phyloP scores from a whole-genome alignment of 2,888 invertebrate species.

The Lithophane ornitopus region DNA sequence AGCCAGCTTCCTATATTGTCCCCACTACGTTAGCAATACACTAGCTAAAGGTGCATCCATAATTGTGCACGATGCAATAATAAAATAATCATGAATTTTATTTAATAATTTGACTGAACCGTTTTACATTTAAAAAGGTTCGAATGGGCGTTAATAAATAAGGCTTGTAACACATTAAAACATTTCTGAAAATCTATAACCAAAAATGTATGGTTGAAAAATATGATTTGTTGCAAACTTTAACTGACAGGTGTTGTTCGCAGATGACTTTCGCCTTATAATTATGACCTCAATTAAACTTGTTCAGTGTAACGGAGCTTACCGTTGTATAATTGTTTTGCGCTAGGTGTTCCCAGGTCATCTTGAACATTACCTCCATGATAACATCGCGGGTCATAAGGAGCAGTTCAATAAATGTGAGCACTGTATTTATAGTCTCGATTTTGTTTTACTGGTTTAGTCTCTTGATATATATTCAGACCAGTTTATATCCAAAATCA shows the following conservation, averaged over 20 bases:
- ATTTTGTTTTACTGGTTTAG: background rate
- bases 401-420: background rate
- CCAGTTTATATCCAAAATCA: slow-evolving; percentile 14
- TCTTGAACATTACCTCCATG: slow-evolving; percentile 4
- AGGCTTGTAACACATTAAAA: background rate
- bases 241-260: background rate
- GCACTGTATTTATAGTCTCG: background rate
- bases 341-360: slow-evolving; percentile 10
- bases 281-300: slow-evolving; percentile 49
- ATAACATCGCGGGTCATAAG: background rate
- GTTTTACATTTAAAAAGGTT: background rate
- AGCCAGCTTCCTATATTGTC: slow-evolving; percentile 55
- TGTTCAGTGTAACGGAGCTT: slow-evolving; percentile 46
- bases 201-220: background rate
- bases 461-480: background rate
- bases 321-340: slow-evolving; percentile 19
- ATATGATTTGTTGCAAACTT: background rate
- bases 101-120: background rate
- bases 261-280: slow-evolving; percentile 25
- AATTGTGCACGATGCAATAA: slow-evolving; percentile 9
- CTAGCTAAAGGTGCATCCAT: slow-evolving; percentile 51
- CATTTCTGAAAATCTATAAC: background rate
- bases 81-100: background rate
- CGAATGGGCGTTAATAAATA: background rate
- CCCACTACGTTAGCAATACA: slow-evolving; percentile 56